Evolutionary conservation across 1,140 invertebrate species (phyloP), one percentile per base, ranked within the genome.

Genomic region (Tenebrio molitor): DNA sequence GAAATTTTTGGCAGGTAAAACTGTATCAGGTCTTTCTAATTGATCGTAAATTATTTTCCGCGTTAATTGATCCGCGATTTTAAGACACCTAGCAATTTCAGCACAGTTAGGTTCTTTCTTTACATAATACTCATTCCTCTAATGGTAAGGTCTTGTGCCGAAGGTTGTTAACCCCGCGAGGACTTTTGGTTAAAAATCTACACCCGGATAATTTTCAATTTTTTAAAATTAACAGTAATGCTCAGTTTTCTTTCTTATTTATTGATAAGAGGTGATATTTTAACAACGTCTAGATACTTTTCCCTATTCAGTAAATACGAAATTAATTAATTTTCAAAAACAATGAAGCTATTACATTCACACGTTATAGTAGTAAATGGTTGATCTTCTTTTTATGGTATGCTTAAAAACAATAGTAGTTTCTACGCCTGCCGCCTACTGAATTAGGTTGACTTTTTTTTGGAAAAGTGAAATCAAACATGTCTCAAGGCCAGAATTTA

Each of bases 381-480:
- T n/a, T 8, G 25, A 29, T 29, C 25, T 8, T 29, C 25, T 29
- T 29, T 29, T 8, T 8, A 29, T n/a, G n/a, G n/a, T n/a, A n/a
- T n/a, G n/a, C n/a, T n/a, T n/a, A n/a, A 33, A 4, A 5, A 33
- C 4, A 33, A 33, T 8, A 41, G 5, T 41, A 41, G 5, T 44
- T 3, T 16, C 4, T n/a, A 39, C 7, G 2, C 36, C 7, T 12
- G 3, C 12, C n/a, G 19, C 16, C 5, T 23, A 23, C 10, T 10
- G 6, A 21, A 53, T 15, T n/a, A 53, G 19, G 16, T 53, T 23
- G 16, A 1, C 14, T 58, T n/a, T n/a, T 29, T 25, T 58, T 58
- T 25, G 7, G 23, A 58, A 58, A 58, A 58, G 23, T 58, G 50
- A 58, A 58, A 58, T 58, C 14, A n/a, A 15, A 29, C 23, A 5